Conservation (phyloP, 2,113 vertebrate species). For the Tichodroma muraria region DNA sequence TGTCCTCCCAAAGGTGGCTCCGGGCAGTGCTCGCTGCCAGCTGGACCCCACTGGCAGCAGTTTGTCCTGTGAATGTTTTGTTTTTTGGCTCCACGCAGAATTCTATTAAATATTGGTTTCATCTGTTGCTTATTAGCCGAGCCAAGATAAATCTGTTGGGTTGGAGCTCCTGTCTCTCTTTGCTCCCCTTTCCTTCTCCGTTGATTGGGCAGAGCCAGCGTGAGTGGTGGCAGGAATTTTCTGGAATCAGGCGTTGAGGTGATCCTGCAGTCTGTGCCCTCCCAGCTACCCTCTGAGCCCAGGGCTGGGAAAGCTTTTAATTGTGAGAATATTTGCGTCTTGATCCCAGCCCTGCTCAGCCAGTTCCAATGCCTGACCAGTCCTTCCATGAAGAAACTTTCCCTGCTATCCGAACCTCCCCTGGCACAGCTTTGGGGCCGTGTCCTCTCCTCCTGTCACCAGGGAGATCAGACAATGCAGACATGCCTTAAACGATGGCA, state of each 20-base stretch:
- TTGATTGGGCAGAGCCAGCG: fast-evolving
- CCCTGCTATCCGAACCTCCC: background rate
- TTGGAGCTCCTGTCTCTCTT: background rate
- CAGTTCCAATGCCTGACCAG: fast-evolving
- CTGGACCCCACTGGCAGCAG: background rate
- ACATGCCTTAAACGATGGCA: too few species aligned
- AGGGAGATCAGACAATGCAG: background rate
- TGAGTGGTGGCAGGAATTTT: background rate
- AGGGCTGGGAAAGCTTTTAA: background rate
- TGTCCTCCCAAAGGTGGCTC: background rate
- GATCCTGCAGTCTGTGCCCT: background rate
- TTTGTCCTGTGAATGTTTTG: background rate
- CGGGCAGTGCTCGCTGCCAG: background rate
- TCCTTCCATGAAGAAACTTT: background rate
- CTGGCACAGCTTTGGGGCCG: fast-evolving
- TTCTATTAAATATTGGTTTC: background rate
- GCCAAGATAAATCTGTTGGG: background rate
- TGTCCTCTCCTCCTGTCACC: background rate
- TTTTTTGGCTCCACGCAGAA: background rate
- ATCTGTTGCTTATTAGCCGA: background rate
- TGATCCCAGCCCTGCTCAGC: background rate
- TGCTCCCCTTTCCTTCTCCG: background rate
- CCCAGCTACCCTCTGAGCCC: background rate
- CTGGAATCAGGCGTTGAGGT: fast-evolving
- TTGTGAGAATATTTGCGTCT: background rate